Evolutionary conservation across 2,888 invertebrate species (phyloP), one percentile per base, ranked within the genome.

Genomic region (Eupithecia abbreviata): DNA sequence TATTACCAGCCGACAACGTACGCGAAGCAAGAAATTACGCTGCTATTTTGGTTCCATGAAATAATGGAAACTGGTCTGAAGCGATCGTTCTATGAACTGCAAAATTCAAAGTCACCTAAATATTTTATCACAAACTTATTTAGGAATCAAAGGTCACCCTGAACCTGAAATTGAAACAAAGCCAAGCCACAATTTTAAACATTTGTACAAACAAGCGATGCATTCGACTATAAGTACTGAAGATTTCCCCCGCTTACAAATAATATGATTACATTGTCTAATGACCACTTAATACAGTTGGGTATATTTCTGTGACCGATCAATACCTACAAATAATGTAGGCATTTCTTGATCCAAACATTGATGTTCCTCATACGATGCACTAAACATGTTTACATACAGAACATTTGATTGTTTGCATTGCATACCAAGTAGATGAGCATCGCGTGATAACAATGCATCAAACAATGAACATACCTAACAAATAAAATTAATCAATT

Each of bases 361-460:
- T 72, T 66, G 49, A 45, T 72, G 51, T 72, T 74, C 72, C 73
- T 84, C 83, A 83, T 77, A 77, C 74, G 75, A 68, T 74, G 76
- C 68, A 73, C 74, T 84, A 84, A 79, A 71, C 65, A 83, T 90
- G 90, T 91, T 91, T 90, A 89, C 84, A 89, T 86, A 88, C 83
- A 83, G 81, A 86, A 84, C 85, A 88, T 89, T 89, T 86, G 84
- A 81, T 84, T 91, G 90, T 92, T 91, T 90, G 87, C 90, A 85
- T 81, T 90, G 87, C 90, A 85, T 79, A 77, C 84, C 83, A 85
- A 86, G 86, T 85, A 84, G 84, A 84, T 84, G 83, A 86, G 84
- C 87, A 86, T 83, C 84, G 83, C 84, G 84, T 87, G 86, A 90
- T 89, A 90, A 90, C 90, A 92, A 92, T 90, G 84, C 87, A 82